These are phyloP conservation scores for Halichoeres trimaculatus DNA, from an alignment of 2,113 vertebrate species.

Conservation along the genomic window DNA sequence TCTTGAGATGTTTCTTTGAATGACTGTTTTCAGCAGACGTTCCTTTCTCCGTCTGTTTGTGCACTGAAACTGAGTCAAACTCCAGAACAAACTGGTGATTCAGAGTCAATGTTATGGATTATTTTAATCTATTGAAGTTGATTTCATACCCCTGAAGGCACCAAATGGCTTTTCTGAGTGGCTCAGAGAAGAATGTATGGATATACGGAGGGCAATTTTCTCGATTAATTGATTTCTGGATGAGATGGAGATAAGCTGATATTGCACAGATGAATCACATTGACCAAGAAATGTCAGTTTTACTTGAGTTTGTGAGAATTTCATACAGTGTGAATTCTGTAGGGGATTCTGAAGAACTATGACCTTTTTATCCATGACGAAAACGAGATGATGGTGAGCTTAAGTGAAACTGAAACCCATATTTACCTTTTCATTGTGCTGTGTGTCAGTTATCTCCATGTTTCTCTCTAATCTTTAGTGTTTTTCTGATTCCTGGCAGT, in stretches of 20 bases:
- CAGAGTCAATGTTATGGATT: constrained; percentile 48
- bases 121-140: constrained; percentile 59
- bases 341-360: no score
- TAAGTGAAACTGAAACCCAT: no score
- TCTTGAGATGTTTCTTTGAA: background rate
- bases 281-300: background rate
- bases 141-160: constrained; percentile 30
- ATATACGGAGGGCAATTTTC: constrained; percentile 30
- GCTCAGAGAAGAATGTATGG: constrained; percentile 19
- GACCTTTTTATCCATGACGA: no score
- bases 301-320: no score
- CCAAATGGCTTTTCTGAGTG: constrained; percentile 42
- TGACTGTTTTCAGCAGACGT: background rate
- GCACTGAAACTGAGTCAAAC: constrained; percentile 44
- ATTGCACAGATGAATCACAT: background rate
- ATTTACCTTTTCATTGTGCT: no score
- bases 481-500: no score
- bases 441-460: no score
- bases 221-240: constrained; percentile 35
- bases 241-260: constrained; percentile 11
- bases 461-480: no score
- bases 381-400: no score
- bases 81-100: constrained; percentile 49
- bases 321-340: no score
- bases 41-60: constrained; percentile 3